Conservation (phyloP, 2,113 vertebrate genomes). For the Cyphomyrus discorhynchus region DNA sequence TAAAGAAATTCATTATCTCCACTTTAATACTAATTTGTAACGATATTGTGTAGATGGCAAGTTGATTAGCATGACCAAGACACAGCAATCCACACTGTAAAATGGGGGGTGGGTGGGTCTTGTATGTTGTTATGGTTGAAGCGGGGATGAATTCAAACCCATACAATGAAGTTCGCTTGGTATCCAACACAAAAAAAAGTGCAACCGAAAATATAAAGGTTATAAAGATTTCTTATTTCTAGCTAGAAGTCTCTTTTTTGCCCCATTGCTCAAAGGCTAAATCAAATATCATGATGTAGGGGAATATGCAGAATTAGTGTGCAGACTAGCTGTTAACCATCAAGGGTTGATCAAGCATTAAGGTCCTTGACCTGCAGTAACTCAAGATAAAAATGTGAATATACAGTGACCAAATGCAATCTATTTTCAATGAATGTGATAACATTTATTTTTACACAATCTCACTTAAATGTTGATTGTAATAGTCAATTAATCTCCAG, state of each 20-base stretch:
- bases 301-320: background rate
- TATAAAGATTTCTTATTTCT: background rate
- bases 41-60: background rate
- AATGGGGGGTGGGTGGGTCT: background rate
- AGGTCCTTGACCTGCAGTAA: background rate
- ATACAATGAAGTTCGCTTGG: background rate
- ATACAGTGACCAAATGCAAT: background rate
- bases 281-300: background rate
- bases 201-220: background rate
- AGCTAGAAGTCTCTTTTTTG: background rate
- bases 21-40: background rate
- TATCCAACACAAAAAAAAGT: background rate
- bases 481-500: conserved; percentile 38
- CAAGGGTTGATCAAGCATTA: background rate
- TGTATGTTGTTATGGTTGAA: background rate
- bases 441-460: conserved; percentile 9
- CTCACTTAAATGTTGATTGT: conserved; percentile 16
- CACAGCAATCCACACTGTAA: background rate
- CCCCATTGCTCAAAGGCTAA: background rate
- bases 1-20: background rate
- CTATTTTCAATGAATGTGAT: background rate
- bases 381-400: background rate
- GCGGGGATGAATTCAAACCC: background rate
- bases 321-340: background rate
- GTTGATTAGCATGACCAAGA: background rate